A percentile compares a stretch with the other conserved stretches of the same genome.
Conservation (phyloP, 37 sponge, comb jelly and placozoan species). For the Cladorhizidae sp. region DNA sequence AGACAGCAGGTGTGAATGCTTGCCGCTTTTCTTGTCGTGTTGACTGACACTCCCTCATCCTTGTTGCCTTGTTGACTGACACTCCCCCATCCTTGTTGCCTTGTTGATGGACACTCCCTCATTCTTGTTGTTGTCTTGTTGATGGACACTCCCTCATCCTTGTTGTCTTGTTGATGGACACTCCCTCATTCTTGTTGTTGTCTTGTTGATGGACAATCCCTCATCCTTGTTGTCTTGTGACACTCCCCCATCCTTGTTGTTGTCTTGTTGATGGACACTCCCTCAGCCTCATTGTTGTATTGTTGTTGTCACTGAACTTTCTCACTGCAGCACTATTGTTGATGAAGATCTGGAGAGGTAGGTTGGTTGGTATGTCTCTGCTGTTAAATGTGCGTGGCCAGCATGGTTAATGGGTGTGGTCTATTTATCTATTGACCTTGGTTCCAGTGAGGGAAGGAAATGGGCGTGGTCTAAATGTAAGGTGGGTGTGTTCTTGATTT, state of each 20-base stretch:
- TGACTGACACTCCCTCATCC: not conserved
- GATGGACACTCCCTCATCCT: not conserved
- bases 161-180: too few species aligned
- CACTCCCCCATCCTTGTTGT: not conserved
- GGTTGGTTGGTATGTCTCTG: not conserved
- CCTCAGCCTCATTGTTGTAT: not conserved
- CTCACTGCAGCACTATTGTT: constrained; percentile 18
- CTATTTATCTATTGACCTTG: too few species aligned
- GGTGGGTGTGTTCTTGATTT: not conserved
- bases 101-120: not conserved
- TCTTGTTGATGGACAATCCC: not conserved
- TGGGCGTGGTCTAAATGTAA: too few species aligned
- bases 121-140: too few species aligned
- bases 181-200: too few species aligned
- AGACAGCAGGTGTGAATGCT: constrained; percentile 35
- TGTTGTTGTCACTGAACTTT: not conserved
- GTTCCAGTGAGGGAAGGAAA: too few species aligned
- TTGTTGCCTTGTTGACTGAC: not conserved
- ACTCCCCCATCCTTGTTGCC: not conserved
- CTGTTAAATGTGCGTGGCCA: too few species aligned
- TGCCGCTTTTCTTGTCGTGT: not conserved
- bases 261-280: not conserved
- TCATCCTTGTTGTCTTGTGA: not conserved
- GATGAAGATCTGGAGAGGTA: constrained; percentile 66
- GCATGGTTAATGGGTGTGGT: too few species aligned